A percentile compares a stretch with the other conserved stretches of the same genome.
Evolutionary conservation across 2,113 vertebrate genomes (phyloP).

Genomic region (Macroglossus sobrinus): DNA sequence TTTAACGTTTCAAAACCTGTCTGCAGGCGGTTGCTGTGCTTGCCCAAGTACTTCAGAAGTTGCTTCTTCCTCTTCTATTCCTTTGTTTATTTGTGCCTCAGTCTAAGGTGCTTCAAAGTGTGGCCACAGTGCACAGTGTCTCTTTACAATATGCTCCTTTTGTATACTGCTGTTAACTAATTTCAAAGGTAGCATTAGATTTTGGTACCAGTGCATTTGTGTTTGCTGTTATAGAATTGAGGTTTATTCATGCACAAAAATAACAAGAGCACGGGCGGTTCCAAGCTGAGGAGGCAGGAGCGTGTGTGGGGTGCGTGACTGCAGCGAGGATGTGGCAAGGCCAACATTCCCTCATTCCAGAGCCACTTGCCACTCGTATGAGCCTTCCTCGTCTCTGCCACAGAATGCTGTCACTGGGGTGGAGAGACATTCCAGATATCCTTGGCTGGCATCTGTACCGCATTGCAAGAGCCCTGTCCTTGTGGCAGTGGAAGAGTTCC

Average conservation of each 20-base stretch:
- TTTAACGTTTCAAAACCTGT: not conserved
- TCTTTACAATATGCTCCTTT: not conserved
- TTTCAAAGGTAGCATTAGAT: not conserved
- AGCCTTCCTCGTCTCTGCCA: not conserved
- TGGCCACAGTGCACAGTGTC: not conserved
- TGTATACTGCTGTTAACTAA: not conserved
- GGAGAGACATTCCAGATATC: accelerated
- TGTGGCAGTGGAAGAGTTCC: not conserved
- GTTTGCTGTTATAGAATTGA: not conserved
- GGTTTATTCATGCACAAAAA: not conserved
- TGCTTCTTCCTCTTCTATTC: not conserved
- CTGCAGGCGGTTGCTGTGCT: not conserved
- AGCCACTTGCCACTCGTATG: not conserved
- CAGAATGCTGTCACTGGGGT: not conserved
- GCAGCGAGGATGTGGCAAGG: not conserved
- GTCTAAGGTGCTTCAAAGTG: not conserved
- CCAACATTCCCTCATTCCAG: not conserved
- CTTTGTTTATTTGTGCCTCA: not conserved
- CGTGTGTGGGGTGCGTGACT: not conserved
- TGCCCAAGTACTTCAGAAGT: not conserved
- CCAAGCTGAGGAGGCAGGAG: not conserved
- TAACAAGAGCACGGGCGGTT: not conserved
- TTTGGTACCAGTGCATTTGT: not conserved
- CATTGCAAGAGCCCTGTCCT: not conserved
- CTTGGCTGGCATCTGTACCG: not conserved